Evolutionary conservation across 2,797 vertebrate genomes (phyloP), one percentile per base, ranked within the genome.

Genomic region (Argentina silus): DNA sequence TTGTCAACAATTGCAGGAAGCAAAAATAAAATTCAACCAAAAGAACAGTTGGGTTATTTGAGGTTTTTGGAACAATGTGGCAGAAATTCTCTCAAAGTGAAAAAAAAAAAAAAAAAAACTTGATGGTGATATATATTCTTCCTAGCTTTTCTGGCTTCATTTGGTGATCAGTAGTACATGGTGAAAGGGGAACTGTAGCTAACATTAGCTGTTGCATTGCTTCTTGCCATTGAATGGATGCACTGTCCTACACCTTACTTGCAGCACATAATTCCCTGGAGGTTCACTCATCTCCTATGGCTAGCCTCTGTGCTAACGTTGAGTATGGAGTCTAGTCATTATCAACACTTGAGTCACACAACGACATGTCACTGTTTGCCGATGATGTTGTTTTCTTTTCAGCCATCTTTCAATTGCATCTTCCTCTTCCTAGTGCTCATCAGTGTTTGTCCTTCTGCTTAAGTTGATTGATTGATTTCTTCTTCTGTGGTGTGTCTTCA

Each of bases 1-100:
- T 73, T 91, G 83, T 82, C 81, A 44, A 83, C 76, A 75, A 45
- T 14, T 44, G 61, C 61, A 57, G 47, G 72, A 83, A 71, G 83
- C 45, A 53, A 17, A 68, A 91, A 92, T 90, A 92, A 91, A 74
- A 74, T 15, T 78, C 53, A 82, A 67, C 60, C 15, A 57, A 85
- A 89, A 88, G 81, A 56, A 57, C 71, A 86, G 75, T 70, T 81
- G 80, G 68, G 12, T 83, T 80, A 79, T 81, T 86, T 70, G 48
- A 60, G 70, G 51, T 67, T 63, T 83, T 79, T 79, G 68, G 36
- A 21, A 43, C 12, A 14, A 21, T 62, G 36, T 15, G 7, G 60
- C 14, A 62, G 60, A 43, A 43, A 43, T 9, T 42, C 15, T 17
- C 14, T 1, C 21, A 42, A 12, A 42, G 8, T 42, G 15, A 17